phyloP scores from a whole-genome alignment of 2,888 invertebrate species.

The Rhyacophila evoluta region DNA sequence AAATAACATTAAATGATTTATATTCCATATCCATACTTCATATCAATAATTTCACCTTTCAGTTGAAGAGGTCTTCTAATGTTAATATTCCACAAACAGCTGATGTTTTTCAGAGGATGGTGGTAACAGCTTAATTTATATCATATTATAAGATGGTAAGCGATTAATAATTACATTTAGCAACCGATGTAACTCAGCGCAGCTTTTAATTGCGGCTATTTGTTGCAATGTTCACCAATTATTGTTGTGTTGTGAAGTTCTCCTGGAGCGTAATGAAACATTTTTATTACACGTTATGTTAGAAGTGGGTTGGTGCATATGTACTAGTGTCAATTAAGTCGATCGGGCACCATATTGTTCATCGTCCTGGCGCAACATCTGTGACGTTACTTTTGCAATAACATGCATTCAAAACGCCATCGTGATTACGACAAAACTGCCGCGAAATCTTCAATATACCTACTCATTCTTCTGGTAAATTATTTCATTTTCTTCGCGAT shows the following conservation, averaged over 20 bases:
- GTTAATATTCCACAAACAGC: no score
- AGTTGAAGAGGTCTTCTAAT: no score
- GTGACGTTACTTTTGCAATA: background rate
- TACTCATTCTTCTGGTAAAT: no score
- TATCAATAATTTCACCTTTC: no score
- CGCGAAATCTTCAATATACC: no score
- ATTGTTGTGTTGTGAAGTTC: background rate
- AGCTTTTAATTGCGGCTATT: background rate
- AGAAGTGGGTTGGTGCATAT: background rate
- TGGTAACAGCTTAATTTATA: background rate
- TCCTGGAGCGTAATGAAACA: background rate
- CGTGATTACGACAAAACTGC: no score
- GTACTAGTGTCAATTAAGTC: background rate
- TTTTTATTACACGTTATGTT: background rate
- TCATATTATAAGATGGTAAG: background rate
- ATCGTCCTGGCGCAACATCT: background rate
- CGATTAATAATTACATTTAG: background rate
- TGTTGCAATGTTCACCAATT: background rate
- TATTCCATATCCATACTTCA: no score
- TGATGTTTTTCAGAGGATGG: no score
- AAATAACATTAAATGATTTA: no score
- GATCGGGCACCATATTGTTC: background rate
- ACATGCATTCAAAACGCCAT: background rate
- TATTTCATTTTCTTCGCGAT: no score
- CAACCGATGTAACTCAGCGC: background rate